Base-by-base conservation (phyloP, 2,113 vertebrate species). In the Alces alces region DNA sequence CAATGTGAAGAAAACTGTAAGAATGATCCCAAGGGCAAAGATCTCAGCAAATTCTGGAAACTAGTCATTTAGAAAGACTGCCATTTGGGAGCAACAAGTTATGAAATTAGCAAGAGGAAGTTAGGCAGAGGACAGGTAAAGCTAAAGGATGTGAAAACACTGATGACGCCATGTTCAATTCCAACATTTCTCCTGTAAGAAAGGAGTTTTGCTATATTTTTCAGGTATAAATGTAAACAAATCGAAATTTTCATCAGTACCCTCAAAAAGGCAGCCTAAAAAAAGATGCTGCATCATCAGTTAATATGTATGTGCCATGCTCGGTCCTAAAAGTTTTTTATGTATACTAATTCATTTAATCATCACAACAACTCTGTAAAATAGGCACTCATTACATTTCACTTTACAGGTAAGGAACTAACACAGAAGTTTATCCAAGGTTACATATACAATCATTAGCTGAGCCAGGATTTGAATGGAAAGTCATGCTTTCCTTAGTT, bases 131-230 rank as follows among this genome's bases (percentile, higher is more conserved):
- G 55, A 30, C 43, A 89, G 15, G 36, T 73, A 78, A 87, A 93
- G 30, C 33, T 45, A 89, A 95, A 58, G 28, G 94, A 97, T 84
- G 14, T 96, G 85, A 96, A 95, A 93, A 28, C 43, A 96, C 27
- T 43, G 61, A 36, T 90, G 43, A 95, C 8, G 7, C 21, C n/a
- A 96, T 36, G 25, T 60, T 95, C 76, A 95, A 54, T 23, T 57
- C 64, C 43, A 88, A 78, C 28, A 19, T 45, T 90, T 70, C n/a
- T 54, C 30, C 54, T 73, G 2, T 36, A 87, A 93, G 39, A 88
- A 84, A 28, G 36, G 25, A 86, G 91, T 93, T 90, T 89, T 70
- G 15, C 60, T 86, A 55, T 25, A 82, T 58, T 96, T 94, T 89
- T 96, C 88, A 91, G 93, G 43, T 13, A 61, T 85, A 76, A 87